Evolutionary conservation across 2,113 vertebrate genomes (phyloP).

Genomic region (Heloderma charlesbogerti): DNA sequence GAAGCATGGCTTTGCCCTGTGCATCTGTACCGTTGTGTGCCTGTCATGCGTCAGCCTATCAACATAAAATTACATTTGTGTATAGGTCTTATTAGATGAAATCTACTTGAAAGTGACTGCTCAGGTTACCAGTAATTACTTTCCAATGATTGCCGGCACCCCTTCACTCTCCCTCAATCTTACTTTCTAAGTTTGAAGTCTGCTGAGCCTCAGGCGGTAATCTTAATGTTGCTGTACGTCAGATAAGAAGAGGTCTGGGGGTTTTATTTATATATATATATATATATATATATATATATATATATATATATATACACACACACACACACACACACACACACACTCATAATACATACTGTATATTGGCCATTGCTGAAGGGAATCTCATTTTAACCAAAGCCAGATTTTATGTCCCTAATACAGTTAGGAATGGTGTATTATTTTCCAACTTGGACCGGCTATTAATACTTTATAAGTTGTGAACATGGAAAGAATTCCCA

Average conservation of each 20-base stretch:
- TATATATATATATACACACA: too few species aligned
- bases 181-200: slow-evolving; percentile 68
- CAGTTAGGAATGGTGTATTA: slow-evolving; percentile 75
- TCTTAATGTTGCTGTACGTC: slow-evolving; percentile 55
- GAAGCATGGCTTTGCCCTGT: neutral
- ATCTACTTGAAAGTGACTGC: slow-evolving; percentile 59
- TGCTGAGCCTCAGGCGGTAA: slow-evolving; percentile 66
- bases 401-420: slow-evolving; percentile 75
- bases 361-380: slow-evolving; percentile 69
- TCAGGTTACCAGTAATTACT: slow-evolving; percentile 69
- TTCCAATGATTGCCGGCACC: slow-evolving; percentile 66
- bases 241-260: slow-evolving; percentile 68
- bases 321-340: neutral
- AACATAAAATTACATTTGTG: slow-evolving; percentile 56
- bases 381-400: slow-evolving; percentile 75
- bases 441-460: slow-evolving; percentile 72
- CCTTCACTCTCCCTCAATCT: slow-evolving; percentile 67
- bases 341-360: slow-evolving; percentile 62
- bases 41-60: slow-evolving; percentile 59
- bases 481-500: slow-evolving; percentile 74
- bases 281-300: too few species aligned
- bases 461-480: slow-evolving; percentile 70
- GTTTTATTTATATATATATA: slow-evolving; percentile 29
- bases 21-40: slow-evolving; percentile 44
- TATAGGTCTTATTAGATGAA: slow-evolving; percentile 63